Conservation (phyloP, 1,140 invertebrate species). For the Trichoplusia ni region DNA sequence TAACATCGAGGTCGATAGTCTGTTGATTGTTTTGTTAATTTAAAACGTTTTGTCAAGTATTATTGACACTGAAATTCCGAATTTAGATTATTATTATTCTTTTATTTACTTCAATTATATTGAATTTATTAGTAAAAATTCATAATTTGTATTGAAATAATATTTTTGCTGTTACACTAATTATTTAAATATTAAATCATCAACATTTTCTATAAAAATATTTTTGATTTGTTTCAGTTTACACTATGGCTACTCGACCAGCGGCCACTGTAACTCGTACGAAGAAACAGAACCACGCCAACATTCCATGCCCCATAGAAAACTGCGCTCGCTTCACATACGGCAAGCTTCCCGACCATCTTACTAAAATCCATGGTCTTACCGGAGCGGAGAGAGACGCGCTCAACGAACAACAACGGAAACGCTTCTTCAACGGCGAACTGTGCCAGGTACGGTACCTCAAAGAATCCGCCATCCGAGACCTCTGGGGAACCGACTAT, state of each 20-base stretch:
- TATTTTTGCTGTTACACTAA: too few relatives aligned
- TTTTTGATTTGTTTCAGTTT: constrained; percentile 50
- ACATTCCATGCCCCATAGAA: constrained; percentile 80
- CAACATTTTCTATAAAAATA: too few relatives aligned
- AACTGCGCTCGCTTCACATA: constrained; percentile 80
- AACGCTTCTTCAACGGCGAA: constrained; percentile 80
- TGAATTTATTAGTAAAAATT: too few relatives aligned
- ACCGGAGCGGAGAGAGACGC: constrained; percentile 77
- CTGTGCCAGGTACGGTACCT: constrained; percentile 79
- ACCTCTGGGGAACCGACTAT: constrained; percentile 79
- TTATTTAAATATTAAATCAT: too few relatives aligned
- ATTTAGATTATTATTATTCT: too few relatives aligned
- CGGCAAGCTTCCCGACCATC: constrained; percentile 78
- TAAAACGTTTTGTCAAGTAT: too few relatives aligned
- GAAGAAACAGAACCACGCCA: constrained; percentile 81
- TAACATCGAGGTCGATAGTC: background rate
- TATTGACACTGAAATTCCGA: too few relatives aligned
- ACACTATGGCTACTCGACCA: constrained; percentile 60
- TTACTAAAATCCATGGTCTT: constrained; percentile 78
- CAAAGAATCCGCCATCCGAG: constrained; percentile 79
- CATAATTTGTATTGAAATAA: too few relatives aligned
- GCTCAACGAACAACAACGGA: constrained; percentile 79
- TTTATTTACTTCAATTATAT: too few relatives aligned
- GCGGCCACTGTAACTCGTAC: constrained; percentile 57
- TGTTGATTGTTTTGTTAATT: background rate